Evolutionary conservation across 2,797 vertebrate genomes (phyloP).

Genomic region (Harpagifer antarcticus): DNA sequence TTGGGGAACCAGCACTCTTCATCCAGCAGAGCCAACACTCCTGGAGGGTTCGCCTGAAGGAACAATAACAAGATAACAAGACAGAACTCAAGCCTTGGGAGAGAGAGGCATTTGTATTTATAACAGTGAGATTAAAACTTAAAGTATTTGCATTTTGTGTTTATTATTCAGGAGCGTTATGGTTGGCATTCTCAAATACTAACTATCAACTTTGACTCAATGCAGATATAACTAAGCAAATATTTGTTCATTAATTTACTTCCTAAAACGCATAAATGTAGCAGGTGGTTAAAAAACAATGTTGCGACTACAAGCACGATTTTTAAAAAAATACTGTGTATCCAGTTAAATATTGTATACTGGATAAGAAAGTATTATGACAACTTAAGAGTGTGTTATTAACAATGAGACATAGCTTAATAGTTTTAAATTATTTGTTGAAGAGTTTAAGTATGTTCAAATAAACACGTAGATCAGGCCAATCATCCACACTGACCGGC

Average conservation of each 20-base stretch:
- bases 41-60: slow-evolving; percentile 93
- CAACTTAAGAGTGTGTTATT: no score
- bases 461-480: no score
- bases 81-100: slow-evolving; percentile 8
- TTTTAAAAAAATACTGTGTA: no score
- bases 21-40: slow-evolving; percentile 94
- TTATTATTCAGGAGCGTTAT: not conserved
- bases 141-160: not conserved
- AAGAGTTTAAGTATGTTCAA: no score
- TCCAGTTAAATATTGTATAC: no score
- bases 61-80: slow-evolving; percentile 8
- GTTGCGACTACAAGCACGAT: no score
- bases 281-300: not conserved
- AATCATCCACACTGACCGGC: slow-evolving; percentile 83
- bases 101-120: not conserved
- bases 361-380: no score
- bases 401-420: not conserved
- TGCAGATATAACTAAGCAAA: not conserved
- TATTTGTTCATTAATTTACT: no score
- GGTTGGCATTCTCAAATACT: not conserved
- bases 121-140: not conserved
- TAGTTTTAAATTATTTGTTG: not conserved
- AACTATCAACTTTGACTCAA: not conserved
- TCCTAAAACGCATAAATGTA: not conserved
- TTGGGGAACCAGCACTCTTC: slow-evolving; percentile 99